phyloP scores from a whole-genome alignment of 2,888 invertebrate species.

The Argynnis bischoffii region DNA sequence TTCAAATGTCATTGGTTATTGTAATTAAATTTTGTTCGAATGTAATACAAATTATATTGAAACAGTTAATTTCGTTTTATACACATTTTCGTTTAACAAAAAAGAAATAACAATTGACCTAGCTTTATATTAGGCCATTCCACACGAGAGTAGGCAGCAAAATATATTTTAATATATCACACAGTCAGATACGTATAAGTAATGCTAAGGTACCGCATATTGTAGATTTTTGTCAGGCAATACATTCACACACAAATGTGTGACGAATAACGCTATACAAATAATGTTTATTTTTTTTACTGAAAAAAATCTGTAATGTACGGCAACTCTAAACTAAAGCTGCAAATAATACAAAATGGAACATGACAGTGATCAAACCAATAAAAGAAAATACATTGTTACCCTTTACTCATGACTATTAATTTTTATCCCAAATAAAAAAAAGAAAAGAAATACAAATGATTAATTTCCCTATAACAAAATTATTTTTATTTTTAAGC shows the following conservation, averaged over 20 bases:
- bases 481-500: too few species aligned
- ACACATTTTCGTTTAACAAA: neutral
- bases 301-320: neutral
- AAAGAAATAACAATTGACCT: constrained; percentile 8
- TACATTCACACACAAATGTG: neutral
- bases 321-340: neutral
- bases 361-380: neutral
- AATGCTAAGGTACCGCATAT: constrained; percentile 5
- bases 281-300: neutral
- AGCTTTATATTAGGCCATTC: constrained; percentile 1
- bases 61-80: neutral
- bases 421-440: too few species aligned
- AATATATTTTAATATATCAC: constrained; percentile 18
- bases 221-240: neutral
- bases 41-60: constrained; percentile 1
- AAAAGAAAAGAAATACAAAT: too few species aligned
- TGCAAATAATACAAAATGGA: neutral
- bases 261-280: neutral
- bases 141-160: constrained; percentile 10
- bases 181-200: constrained; percentile 10
- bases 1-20: too few species aligned
- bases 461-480: too few species aligned
- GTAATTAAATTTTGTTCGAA: neutral
- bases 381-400: neutral
- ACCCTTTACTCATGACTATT: neutral